Conservation (phyloP, 1,140 invertebrate species). For the Ips typographus region DNA sequence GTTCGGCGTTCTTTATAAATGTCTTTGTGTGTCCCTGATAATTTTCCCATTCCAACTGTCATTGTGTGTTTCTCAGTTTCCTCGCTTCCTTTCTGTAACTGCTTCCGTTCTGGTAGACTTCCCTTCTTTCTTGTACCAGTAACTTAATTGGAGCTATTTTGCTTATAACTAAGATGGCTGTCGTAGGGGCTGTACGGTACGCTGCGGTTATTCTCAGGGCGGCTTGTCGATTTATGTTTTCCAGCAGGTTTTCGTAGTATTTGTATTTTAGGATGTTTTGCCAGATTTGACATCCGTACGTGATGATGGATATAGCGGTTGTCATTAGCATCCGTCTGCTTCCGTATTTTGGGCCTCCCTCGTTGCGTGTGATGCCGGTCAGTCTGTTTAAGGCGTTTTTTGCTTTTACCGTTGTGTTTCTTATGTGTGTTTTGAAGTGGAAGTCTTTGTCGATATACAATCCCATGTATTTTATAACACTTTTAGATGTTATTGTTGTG, state of each 20-base stretch:
- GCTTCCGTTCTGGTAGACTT: background rate
- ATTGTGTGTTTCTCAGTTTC: background rate
- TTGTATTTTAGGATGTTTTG: background rate
- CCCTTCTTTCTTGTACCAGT: background rate
- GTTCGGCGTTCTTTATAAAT: background rate
- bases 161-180: background rate
- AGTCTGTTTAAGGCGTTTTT: background rate
- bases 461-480: slow-evolving; percentile 6
- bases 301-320: background rate
- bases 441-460: slow-evolving; percentile 8
- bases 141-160: background rate
- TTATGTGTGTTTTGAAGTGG: slow-evolving; percentile 4
- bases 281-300: background rate
- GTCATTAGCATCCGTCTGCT: background rate
- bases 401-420: background rate
- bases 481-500: background rate
- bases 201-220: background rate
- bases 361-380: slow-evolving; percentile 1
- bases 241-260: background rate
- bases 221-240: background rate
- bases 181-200: background rate
- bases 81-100: background rate
- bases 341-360: background rate
- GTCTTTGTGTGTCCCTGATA: background rate
- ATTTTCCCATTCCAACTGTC: background rate